Percentiles rank a stretch among this genome's conserved stretches.
phyloP scores from a whole-genome alignment of 2,797 vertebrate species.

The Rhinophrynus dorsalis region DNA sequence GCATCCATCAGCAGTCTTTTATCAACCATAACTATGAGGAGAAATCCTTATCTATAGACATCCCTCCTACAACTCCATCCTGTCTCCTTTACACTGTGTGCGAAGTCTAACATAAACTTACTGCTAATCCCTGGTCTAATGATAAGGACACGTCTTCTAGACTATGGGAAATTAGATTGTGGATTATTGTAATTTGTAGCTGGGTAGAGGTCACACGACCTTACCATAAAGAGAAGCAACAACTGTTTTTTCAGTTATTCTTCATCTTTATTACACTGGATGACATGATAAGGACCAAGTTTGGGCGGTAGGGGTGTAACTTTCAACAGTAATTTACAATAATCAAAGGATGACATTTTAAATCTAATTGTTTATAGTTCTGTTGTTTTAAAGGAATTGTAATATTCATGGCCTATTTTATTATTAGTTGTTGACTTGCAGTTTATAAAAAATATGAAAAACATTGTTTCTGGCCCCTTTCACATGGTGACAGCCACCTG shows the following conservation, averaged over 20 bases:
- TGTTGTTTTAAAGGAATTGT: neutral
- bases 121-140: slow-evolving; percentile 29
- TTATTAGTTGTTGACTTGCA: no score
- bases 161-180: slow-evolving; percentile 37
- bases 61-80: slow-evolving; percentile 26
- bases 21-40: slow-evolving; percentile 22
- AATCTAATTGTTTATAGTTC: slow-evolving; percentile 31
- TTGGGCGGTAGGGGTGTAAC: neutral
- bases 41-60: slow-evolving; percentile 42
- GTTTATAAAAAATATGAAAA: no score
- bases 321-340: slow-evolving; percentile 15
- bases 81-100: slow-evolving; percentile 27
- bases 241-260: neutral
- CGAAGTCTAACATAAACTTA: slow-evolving; percentile 28
- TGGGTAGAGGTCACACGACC: slow-evolving; percentile 15
- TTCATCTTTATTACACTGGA: neutral
- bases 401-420: slow-evolving; percentile 6
- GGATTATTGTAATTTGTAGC: slow-evolving; percentile 41
- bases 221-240: neutral
- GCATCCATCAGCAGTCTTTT: slow-evolving; percentile 18
- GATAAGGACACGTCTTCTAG: slow-evolving; percentile 42
- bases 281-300: slow-evolving; percentile 8
- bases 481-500: no score
- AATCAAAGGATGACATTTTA: slow-evolving; percentile 5
- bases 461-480: no score